A percentile compares a stretch with the other conserved stretches of the same genome.
These are phyloP conservation scores for Nycticebus coucang DNA, from an alignment of 2,113 vertebrate species.

Conservation along the genomic window DNA sequence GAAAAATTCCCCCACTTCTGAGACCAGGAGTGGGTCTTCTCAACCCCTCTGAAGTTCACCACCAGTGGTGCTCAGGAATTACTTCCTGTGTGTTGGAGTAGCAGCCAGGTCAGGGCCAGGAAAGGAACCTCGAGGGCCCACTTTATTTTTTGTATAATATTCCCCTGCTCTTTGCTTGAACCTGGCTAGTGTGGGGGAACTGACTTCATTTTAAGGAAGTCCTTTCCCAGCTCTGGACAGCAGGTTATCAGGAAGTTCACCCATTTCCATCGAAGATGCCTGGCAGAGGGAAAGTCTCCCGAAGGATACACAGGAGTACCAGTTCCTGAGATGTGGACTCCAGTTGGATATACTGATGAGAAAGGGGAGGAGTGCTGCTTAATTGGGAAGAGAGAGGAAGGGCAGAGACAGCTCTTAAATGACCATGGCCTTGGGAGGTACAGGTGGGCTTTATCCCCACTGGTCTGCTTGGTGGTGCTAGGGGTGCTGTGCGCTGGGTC, in stretches of 20 bases:
- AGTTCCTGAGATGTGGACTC: background rate
- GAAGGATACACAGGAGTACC: background rate
- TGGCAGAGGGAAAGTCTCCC: background rate
- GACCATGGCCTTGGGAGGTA: background rate
- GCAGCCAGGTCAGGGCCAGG: background rate
- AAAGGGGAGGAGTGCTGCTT: background rate
- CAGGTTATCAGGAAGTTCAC: background rate
- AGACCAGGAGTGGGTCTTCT: background rate
- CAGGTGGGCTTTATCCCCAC: background rate
- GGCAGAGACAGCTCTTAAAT: background rate
- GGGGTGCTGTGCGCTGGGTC: background rate
- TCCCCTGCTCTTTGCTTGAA: background rate
- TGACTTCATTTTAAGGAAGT: background rate
- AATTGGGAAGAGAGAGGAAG: background rate
- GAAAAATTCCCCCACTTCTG: background rate
- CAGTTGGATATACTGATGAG: background rate
- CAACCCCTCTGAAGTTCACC: background rate
- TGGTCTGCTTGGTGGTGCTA: background rate
- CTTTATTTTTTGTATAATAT: background rate
- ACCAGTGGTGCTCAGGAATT: background rate
- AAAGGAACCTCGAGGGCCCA: background rate
- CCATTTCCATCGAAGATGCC: background rate
- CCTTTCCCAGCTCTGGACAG: background rate
- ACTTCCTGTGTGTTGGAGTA: background rate
- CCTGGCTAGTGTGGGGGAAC: background rate